Conservation (phyloP, 2,797 vertebrate genomes). For the Liparis tanakae region DNA sequence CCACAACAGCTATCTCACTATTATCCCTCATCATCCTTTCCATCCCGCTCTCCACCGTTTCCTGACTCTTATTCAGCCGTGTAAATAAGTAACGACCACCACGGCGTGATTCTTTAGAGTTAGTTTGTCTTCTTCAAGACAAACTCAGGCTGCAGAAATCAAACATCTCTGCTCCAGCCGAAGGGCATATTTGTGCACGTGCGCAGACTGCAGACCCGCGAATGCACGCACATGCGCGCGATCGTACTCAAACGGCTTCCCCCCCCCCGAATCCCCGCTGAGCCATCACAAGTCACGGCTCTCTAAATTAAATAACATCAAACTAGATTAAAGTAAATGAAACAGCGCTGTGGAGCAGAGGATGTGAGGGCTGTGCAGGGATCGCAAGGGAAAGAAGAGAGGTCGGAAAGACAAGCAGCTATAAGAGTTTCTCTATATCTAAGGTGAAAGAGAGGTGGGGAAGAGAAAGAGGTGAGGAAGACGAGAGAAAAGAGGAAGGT, state of each 20-base stretch:
- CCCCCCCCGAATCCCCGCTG: slow-evolving; percentile 64
- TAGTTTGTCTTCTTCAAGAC: slow-evolving; percentile 60
- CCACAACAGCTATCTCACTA: slow-evolving; percentile 35
- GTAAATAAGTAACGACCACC: slow-evolving; percentile 73
- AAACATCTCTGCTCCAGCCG: slow-evolving; percentile 45
- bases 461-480: slow-evolving; percentile 21
- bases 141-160: slow-evolving; percentile 53
- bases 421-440: slow-evolving; percentile 42
- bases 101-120: slow-evolving; percentile 49
- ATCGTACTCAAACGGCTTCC: slow-evolving; percentile 9
- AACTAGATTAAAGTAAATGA: slow-evolving; percentile 77
- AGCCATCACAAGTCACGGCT: slow-evolving; percentile 70
- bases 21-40: slow-evolving; percentile 42
- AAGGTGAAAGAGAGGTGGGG: slow-evolving; percentile 52
- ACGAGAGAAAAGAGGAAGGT: slow-evolving; percentile 23
- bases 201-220: slow-evolving; percentile 25
- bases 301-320: slow-evolving; percentile 78
- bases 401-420: not conserved
- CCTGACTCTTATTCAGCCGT: slow-evolving; percentile 33
- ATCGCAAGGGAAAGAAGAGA: slow-evolving; percentile 11
- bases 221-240: not conserved
- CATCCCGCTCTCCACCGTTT: slow-evolving; percentile 31
- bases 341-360: slow-evolving; percentile 64
- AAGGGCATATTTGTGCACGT: slow-evolving; percentile 50
- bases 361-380: slow-evolving; percentile 29